Evolutionary conservation across 1,140 invertebrate genomes (phyloP), one percentile per base, ranked within the genome.

Genomic region (Saccostrea echinata): DNA sequence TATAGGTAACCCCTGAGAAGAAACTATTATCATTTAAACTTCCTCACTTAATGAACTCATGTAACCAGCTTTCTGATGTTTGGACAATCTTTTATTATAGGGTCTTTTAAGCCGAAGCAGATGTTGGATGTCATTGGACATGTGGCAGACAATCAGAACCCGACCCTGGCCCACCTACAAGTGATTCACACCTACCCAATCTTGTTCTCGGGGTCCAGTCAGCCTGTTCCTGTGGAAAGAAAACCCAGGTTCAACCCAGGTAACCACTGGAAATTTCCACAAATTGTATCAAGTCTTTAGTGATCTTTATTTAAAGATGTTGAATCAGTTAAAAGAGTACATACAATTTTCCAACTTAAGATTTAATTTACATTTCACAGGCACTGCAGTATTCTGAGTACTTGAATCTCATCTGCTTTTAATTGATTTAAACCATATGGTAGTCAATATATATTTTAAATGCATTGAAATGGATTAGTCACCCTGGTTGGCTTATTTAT

Each of bases 181-280:
- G 91, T 94, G 9, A 94, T 95, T 33, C 92, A 93, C 86, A 91
- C 92, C 11, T 80, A 93, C 64, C 84, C 91, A 12, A 68, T 94
- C 55, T 89, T 92, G 12, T 91, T 94, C 76, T 30, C 88, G 8
- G 94, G 94, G 2, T 68, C 84, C 8, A 94, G 93, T 89, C 91
- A 94, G 52, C 93, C 93, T 13, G 88, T 94, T 12, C 91, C 90
- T n/a, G 89, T 91, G 12, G 91, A 92, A 33, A 92, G 90, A 51
- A 90, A 91, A 18, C 92, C 94, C 68, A 93, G 91, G 82, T 94
- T 92, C 81, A 94, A 94, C 83, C 90, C 92, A 91, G 94, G 94
- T 94, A 84, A 11, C 81, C 33, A 51, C 13, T 52, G 21, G 11
- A 24, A 83, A 53, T 33, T 30, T 30, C 71, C 27, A 11, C 13